These are phyloP conservation scores for Mactra quadrangularis DNA, from an alignment of 1,140 invertebrate genomes.

Conservation along the genomic window DNA sequence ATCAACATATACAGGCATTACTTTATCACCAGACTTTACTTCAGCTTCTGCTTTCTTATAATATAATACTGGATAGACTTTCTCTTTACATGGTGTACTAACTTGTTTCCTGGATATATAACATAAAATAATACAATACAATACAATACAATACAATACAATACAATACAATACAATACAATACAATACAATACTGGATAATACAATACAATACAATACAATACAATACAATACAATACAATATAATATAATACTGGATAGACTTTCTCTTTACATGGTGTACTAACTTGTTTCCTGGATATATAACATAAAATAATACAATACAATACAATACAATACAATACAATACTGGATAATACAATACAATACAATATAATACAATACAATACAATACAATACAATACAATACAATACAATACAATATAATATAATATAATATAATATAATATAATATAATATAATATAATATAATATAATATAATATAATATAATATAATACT, in stretches of 20 bases:
- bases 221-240: not conserved
- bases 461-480: no score
- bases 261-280: constrained; percentile 22
- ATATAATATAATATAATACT: no score
- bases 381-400: not conserved
- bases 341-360: no score
- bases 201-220: not conserved
- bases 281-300: constrained; percentile 31
- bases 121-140: no score
- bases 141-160: no score
- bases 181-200: no score
- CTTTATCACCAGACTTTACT: constrained; percentile 40
- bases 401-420: not conserved
- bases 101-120: constrained; percentile 37
- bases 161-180: no score
- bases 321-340: no score
- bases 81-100: constrained; percentile 20
- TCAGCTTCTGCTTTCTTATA: constrained; percentile 57
- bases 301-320: no score
- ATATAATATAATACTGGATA: constrained; percentile 56
- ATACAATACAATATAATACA: no score
- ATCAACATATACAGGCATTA: constrained; percentile 70
- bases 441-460: constrained; percentile 16
- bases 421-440: constrained; percentile 53
- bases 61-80: constrained; percentile 48